Percentiles rank a stretch among this genome's conserved stretches.
Conservation (phyloP, 2,797 vertebrate genomes). For the Erpetoichthys calabaricus region DNA sequence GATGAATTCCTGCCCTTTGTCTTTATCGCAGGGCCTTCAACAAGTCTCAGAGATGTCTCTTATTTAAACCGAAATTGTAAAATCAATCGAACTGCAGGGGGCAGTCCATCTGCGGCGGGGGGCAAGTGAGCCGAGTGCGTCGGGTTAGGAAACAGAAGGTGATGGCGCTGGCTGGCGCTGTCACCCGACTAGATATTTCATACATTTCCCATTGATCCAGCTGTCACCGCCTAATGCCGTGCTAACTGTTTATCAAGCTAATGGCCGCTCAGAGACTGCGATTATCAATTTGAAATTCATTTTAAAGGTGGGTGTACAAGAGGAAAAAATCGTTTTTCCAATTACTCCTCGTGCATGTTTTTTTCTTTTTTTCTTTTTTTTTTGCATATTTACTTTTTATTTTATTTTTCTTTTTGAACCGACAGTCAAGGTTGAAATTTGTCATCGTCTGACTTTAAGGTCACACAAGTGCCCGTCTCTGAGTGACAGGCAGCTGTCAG, state of each 20-base stretch:
- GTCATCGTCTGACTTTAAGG: too few species aligned
- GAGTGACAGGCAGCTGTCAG: conserved; percentile 37
- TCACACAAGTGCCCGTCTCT: neutral
- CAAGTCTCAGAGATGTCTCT: too few species aligned
- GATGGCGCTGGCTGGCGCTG: too few species aligned
- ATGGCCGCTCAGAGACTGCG: conserved; percentile 40
- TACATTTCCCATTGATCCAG: conserved; percentile 58
- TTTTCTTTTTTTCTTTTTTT: neutral
- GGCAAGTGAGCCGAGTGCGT: too few species aligned
- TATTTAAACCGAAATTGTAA: too few species aligned
- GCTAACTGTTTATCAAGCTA: conserved; percentile 63
- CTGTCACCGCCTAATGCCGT: conserved; percentile 54
- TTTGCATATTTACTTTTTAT: conserved; percentile 1
- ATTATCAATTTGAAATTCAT: conserved; percentile 43
- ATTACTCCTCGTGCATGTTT: conserved; percentile 2
- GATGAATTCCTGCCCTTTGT: conserved; percentile 46
- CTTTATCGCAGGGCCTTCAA: too few species aligned
- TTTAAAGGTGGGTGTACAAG: conserved; percentile 7
- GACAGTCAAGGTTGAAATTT: too few species aligned
- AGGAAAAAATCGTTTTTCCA: conserved; percentile 12
- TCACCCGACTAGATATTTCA: conserved; percentile 55
- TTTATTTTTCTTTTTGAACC: neutral
- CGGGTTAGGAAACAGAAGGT: too few species aligned
- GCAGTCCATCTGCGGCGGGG: too few species aligned
- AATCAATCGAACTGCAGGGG: too few species aligned